Evolutionary conservation across 30 jellyfish, hydroid and myxozoan species (phyloP).

Genomic region (Sanderia malayensis): DNA sequence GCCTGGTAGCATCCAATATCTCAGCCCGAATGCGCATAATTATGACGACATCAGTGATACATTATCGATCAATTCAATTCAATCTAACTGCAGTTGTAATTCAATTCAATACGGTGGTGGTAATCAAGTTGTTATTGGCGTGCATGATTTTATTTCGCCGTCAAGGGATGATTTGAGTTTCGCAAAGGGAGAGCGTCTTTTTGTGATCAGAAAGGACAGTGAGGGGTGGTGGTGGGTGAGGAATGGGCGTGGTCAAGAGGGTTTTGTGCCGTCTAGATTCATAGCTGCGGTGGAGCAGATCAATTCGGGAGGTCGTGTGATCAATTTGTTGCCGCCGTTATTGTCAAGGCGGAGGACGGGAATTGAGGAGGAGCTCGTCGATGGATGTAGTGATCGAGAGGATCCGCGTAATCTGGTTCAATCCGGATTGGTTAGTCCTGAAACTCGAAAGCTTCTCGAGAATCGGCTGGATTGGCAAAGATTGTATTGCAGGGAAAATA

Average conservation of each 20-base stretch:
- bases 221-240: conserved; percentile 66
- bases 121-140: conserved; percentile 26
- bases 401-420: background rate
- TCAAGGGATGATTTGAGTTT: conserved; percentile 33
- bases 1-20: background rate
- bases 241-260: conserved; percentile 41
- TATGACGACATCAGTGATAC: background rate
- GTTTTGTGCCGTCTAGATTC: conserved; percentile 41
- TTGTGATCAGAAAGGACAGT: conserved; percentile 28
- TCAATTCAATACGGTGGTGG: background rate
- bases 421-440: background rate
- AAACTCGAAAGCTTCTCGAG: conserved; percentile 10
- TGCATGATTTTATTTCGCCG: conserved; percentile 27
- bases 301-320: background rate
- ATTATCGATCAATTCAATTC: background rate
- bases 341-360: background rate
- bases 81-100: background rate
- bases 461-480: background rate
- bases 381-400: background rate
- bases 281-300: background rate
- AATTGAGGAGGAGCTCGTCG: background rate
- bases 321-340: background rate
- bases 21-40: background rate
- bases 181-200: conserved; percentile 52
- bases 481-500: background rate